Evolutionary conservation across 1,140 invertebrate species (phyloP), one percentile per base, ranked within the genome.

Genomic region (Cylas formicarius): DNA sequence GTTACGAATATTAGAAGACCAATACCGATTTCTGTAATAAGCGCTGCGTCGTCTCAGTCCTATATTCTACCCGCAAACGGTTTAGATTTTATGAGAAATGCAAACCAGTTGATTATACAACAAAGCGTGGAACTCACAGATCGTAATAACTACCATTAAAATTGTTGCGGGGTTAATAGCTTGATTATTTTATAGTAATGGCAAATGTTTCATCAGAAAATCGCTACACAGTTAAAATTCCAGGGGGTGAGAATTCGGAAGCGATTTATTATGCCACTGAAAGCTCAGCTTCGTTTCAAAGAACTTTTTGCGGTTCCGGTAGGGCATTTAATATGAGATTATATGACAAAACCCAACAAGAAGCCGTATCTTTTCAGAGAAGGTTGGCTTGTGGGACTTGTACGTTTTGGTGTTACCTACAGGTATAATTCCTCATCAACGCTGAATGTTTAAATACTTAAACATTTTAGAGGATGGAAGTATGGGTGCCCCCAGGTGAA

Each of bases 311-410:
- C 61, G 77, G 78, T 4, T 67, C 72, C 0, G 69, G 69, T 0
- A 55, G 79, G 16, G 67, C 70, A 0, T 80, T 80, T 53, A 59
- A 62, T 21, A 74, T 81, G 72, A 71, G 72, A 40, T 48, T 81
- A 2, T 71, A 76, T 38, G 79, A 81, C 54, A 77, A 70, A 59
- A 76, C 75, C 1, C 65, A 76, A 41, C 79, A 81, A 55, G 76
- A 79, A 53, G 78, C 77, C 1, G 50, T 81, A 45, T 58, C 71
- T n/a, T 67, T 81, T 19, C 61, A 69, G 35, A 65, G 76, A 26
- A 63, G 73, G 23, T 60, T 79, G 2, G 76, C 76, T 2, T 56
- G 69, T 52, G 60, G 58, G 22, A 53, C 45, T 42, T 64, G 58
- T 34, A 63, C 56, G 28, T 59, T 60, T 34, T 53, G 57, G 44